Evolutionary conservation across 2,797 vertebrate genomes (phyloP), one percentile per base, ranked within the genome.

Genomic region (Neostethus bicornis): DNA sequence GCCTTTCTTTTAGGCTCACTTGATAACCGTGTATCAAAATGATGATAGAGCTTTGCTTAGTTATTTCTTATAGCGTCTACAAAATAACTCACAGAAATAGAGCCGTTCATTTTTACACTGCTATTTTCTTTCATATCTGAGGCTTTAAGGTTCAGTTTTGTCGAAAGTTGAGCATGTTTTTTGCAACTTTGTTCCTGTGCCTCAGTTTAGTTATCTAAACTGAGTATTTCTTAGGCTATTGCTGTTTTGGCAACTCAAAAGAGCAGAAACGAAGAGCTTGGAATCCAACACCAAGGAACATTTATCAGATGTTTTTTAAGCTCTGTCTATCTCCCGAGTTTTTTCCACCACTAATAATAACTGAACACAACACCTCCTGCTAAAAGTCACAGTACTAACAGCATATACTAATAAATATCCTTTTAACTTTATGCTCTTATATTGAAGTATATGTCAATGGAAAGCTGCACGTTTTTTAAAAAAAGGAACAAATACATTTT

Each of bases 101-200:
- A 73, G 51, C 29, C 17, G 31, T 44, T 52, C 17, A 45, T 39
- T 44, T 61, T 19, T 52, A 19, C n/a, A 37, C 28, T 47, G 4
- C 37, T 66, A 60, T 64, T 38, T 53, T 23, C 38, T 62, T 44
- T n/a, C 47, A 10, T 50, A 4, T 48, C 42, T 8, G 17, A 1
- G 2, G 50, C 65, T 55, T 41, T 59, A 76, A 66, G 64, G 19
- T 78, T 70, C 59, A 51, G 70, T 73, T 67, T 56, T 44, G 62
- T 68, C 45, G 70, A 75, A 74, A 52, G 54, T 75, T 77, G 66
- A 69, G 83, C 80, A 83, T 83, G 73, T 35, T 48, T 35, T 48
- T 47, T 68, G 50, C 61, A 72, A 70, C 64, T 55, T 76, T 55
- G 63, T 50, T 57, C 50, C 64, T 80, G 42, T 13, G 17, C 29